Conservation (phyloP, 2,797 vertebrate genomes). For the Chelon auratus region DNA sequence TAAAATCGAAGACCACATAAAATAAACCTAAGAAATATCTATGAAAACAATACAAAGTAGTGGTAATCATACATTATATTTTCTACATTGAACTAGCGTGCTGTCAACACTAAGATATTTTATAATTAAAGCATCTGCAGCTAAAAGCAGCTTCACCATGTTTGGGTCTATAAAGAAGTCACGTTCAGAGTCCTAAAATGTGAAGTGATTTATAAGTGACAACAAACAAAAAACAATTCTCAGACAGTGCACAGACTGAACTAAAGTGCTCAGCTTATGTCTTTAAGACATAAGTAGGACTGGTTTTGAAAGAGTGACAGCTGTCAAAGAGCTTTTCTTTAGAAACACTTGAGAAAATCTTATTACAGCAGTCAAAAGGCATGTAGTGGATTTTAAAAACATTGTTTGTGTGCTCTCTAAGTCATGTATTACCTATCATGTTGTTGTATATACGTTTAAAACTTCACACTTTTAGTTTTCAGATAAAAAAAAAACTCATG, state of each 20-base stretch:
- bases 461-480: background rate
- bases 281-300: conserved; percentile 2
- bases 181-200: background rate
- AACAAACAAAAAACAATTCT: background rate
- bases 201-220: background rate
- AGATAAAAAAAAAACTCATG: too few relatives aligned
- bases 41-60: background rate
- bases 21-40: too few relatives aligned
- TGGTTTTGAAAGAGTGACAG: conserved; percentile 7
- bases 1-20: too few relatives aligned
- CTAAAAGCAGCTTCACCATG: conserved; percentile 26
- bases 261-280: conserved; percentile 3
- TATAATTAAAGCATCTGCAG: conserved; percentile 3
- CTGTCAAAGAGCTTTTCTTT: conserved; percentile 8
- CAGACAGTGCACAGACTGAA: background rate
- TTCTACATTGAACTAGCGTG: background rate
- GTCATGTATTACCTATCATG: background rate
- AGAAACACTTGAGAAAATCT: too few relatives aligned
- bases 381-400: conserved; percentile 8
- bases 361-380: background rate
- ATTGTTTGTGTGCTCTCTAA: conserved; percentile 2
- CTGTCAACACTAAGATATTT: background rate
- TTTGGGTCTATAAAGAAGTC: conserved; percentile 8
- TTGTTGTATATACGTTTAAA: background rate
- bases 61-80: background rate